Evolutionary conservation across 2,888 invertebrate species (phyloP).

Genomic region (Synanthedon tipuliformis): DNA sequence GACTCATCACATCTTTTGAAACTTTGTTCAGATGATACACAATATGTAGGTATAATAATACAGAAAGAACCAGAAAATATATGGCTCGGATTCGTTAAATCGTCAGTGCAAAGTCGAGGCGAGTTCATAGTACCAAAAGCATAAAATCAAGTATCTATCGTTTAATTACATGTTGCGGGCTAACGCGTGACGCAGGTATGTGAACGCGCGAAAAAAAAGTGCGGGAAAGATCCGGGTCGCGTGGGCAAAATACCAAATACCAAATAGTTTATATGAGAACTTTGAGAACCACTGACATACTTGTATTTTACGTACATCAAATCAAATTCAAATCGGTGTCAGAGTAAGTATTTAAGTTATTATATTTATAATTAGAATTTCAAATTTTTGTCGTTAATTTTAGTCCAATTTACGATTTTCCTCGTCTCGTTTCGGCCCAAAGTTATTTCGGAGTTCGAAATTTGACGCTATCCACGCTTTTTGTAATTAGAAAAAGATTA

Average conservation of each 20-base stretch:
- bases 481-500: conserved; percentile 59
- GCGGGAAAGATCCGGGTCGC: conserved; percentile 39
- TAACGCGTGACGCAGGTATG: conserved; percentile 8
- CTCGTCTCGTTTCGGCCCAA: conserved; percentile 22
- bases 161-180: conserved; percentile 23
- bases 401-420: conserved; percentile 19
- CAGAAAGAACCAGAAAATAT: no score
- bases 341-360: neutral
- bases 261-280: conserved; percentile 13
- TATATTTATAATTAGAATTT: neutral
- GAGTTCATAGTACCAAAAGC: neutral
- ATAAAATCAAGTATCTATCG: no score
- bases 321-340: neutral
- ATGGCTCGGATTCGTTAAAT: no score
- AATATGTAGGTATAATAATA: no score
- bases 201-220: conserved; percentile 18
- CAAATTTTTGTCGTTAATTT: conserved; percentile 1
- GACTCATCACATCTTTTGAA: no score
- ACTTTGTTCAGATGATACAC: no score
- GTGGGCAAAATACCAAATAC: conserved; percentile 9
- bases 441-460: conserved; percentile 25
- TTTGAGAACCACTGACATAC: conserved; percentile 12
- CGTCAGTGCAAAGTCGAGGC: neutral
- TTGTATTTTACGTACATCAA: neutral
- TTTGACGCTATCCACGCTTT: conserved; percentile 44